These are phyloP conservation scores for Ennomos erosarius DNA, from an alignment of 2,888 invertebrate species.

Conservation along the genomic window DNA sequence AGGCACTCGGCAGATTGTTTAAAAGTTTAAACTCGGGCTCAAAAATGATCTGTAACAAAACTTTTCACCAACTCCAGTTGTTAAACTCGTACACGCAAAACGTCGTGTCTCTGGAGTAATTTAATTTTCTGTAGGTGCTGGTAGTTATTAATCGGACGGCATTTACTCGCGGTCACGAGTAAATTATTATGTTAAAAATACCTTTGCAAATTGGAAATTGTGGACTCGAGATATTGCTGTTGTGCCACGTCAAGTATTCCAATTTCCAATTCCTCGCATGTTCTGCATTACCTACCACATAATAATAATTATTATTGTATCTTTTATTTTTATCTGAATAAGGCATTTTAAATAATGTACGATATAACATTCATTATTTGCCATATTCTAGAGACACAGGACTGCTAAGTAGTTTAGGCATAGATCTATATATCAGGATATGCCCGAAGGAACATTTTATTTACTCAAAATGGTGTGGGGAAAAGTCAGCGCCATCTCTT, in stretches of 20 bases:
- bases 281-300: too few relatives aligned
- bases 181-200: slow-evolving; percentile 34
- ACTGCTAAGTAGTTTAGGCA: too few relatives aligned
- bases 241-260: slow-evolving; percentile 12
- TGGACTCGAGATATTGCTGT: slow-evolving; percentile 30
- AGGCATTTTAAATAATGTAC: too few relatives aligned
- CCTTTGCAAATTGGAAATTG: slow-evolving; percentile 34
- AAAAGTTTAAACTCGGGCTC: background rate
- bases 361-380: too few relatives aligned
- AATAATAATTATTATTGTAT: too few relatives aligned
- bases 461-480: too few relatives aligned
- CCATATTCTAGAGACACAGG: too few relatives aligned
- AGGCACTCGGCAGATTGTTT: background rate
- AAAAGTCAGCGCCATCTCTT: too few relatives aligned
- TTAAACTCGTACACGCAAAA: slow-evolving; percentile 19
- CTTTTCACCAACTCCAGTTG: background rate
- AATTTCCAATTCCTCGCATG: background rate
- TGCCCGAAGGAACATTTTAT: too few relatives aligned
- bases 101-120: slow-evolving; percentile 28
- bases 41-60: slow-evolving; percentile 13
- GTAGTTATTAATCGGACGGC: slow-evolving; percentile 25
- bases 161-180: slow-evolving; percentile 8
- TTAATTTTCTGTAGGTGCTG: slow-evolving; percentile 28
- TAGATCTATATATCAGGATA: too few relatives aligned
- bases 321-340: too few relatives aligned